Conservation (phyloP, 2,888 invertebrate genomes). For the Pollenia labialis region DNA sequence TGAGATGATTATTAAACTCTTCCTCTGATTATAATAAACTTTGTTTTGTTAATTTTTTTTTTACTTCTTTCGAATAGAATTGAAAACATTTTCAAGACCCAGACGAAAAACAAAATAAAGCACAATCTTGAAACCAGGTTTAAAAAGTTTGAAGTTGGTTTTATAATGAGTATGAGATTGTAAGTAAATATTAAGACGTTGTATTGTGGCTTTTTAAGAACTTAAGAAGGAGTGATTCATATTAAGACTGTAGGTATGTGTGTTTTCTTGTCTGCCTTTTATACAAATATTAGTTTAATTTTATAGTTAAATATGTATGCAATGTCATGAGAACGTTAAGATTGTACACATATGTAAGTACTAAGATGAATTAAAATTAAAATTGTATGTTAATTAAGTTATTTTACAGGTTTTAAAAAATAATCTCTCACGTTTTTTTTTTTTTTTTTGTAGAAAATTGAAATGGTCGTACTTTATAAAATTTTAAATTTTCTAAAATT, state of each 20-base stretch:
- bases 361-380: neutral
- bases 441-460: no score
- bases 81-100: slow-evolving; percentile 5
- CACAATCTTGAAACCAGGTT: slow-evolving; percentile 9
- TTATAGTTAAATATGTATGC: slow-evolving; percentile 51
- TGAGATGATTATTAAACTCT: slow-evolving; percentile 80
- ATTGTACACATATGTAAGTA: neutral
- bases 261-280: slow-evolving; percentile 8
- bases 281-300: slow-evolving; percentile 54
- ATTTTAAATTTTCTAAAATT: no score
- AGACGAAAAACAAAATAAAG: slow-evolving; percentile 2
- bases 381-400: slow-evolving; percentile 33
- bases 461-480: no score
- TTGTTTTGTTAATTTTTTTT: slow-evolving; percentile 73
- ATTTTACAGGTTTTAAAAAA: neutral
- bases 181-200: slow-evolving; percentile 10
- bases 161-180: neutral
- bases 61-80: slow-evolving; percentile 2
- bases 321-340: slow-evolving; percentile 38
- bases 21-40: slow-evolving; percentile 78
- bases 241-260: neutral
- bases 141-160: slow-evolving; percentile 4
- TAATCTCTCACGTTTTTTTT: neutral
- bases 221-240: slow-evolving; percentile 42
- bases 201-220: slow-evolving; percentile 16